Evolutionary conservation across 2,888 invertebrate species (phyloP).

Genomic region (Oxyteleia sp.): DNA sequence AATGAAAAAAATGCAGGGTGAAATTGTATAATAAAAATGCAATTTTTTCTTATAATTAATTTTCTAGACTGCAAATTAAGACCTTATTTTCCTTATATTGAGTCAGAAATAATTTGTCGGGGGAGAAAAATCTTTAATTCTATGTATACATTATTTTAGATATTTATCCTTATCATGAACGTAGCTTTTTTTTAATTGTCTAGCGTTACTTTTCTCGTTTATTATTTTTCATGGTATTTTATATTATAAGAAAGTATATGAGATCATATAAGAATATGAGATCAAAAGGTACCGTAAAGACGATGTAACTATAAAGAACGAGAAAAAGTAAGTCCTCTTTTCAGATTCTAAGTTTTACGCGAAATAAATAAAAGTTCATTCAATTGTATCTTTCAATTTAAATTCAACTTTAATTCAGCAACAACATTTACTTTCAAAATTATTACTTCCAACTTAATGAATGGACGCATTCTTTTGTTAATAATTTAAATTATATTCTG

Average conservation of each 20-base stretch:
- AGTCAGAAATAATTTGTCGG: not conserved
- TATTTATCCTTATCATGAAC: too few species aligned
- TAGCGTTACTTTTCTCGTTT: not conserved
- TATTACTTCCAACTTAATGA: not conserved
- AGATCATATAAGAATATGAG: not conserved
- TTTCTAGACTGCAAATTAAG: not conserved
- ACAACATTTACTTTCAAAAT: slow-evolving; percentile 1
- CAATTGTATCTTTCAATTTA: not conserved
- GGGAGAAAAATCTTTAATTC: too few species aligned
- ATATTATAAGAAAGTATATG: not conserved
- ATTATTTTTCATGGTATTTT: not conserved
- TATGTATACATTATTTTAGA: too few species aligned
- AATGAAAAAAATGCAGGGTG: not conserved
- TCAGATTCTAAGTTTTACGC: not conserved
- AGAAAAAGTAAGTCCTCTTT: not conserved
- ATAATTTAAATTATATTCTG: not conserved
- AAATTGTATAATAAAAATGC: not conserved
- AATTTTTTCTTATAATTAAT: not conserved
- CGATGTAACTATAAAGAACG: not conserved
- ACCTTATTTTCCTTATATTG: not conserved
- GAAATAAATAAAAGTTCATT: not conserved
- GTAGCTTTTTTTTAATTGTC: too few species aligned
- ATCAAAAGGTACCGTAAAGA: not conserved
- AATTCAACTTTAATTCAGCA: slow-evolving; percentile 2
- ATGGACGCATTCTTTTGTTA: slow-evolving; percentile 6